Evolutionary conservation across 2,113 vertebrate species (phyloP), one percentile per base, ranked within the genome.

Genomic region (Chionis minor): DNA sequence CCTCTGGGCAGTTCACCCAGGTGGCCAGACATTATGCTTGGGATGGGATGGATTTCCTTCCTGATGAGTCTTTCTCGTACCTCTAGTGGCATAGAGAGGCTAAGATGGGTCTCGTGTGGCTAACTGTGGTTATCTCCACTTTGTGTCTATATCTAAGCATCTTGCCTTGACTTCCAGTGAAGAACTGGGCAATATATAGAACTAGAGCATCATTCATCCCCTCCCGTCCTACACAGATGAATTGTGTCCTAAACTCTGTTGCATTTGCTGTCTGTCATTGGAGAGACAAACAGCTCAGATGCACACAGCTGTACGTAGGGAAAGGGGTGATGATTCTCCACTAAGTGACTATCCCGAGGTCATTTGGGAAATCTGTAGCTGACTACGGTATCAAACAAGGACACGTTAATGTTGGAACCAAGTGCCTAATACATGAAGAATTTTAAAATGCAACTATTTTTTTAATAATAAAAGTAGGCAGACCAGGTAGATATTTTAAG

Each of bases 401-500:
- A 81, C 81, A 94, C 0, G 2, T 65, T 81, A 40, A 28, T 51
- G 21, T 90, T 91, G 79, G 62, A 94, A 87, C 27, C 1, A 30
- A 85, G 44, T 49, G n/a, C n/a, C 28, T 94, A 83, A 80, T 21
- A 33, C 1, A 6, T 28, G 59, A 94, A 85, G 62, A 94, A 69
- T 94, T 93, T 94, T 94, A 91, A 92, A 96, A 92, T 32, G 28
- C 6, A 18, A 51, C 72, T 80, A 54, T 35, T 75, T 90, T 92
- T 75, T 58, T 49, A 92, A 67, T 88, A 92, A 91, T 70, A 92
- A 85, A 85, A 70, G 26, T 70, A 71, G 73, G 85, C 74, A 85
- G 74, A 77, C 66, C 86, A 95, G 92, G 81, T 95, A 94, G 92
- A 73, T 96, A 97, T 95, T 94, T 95, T 94, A 94, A 91, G 95